Evolutionary conservation across 2,888 invertebrate genomes (phyloP).

Genomic region (Drosophila cognata): DNA sequence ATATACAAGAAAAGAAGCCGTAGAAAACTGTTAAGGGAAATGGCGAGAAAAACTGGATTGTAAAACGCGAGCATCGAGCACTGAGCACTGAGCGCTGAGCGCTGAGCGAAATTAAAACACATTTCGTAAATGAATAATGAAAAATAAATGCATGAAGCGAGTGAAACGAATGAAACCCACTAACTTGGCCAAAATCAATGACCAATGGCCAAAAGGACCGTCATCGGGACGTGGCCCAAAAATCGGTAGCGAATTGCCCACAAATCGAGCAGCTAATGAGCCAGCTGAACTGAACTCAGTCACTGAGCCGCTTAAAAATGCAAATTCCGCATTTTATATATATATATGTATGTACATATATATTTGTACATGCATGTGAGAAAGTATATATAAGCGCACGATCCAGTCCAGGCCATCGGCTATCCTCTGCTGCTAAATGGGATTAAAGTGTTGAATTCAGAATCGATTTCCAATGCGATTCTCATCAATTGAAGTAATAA

Average conservation of each 20-base stretch:
- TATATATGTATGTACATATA: background rate
- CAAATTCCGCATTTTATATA: background rate
- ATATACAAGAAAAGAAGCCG: conserved; percentile 7
- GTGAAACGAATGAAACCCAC: conserved; percentile 4
- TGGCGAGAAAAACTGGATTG: conserved; percentile 30
- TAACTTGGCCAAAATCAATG: conserved; percentile 3
- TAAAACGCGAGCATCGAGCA: conserved; percentile 14
- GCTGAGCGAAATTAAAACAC: conserved; percentile 43
- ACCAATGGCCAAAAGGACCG: background rate
- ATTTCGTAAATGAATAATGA: conserved; percentile 64
- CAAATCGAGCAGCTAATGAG: conserved; percentile 13
- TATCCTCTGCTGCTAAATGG: background rate
- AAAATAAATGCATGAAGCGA: conserved; percentile 46
- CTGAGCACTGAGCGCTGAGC: conserved; percentile 29
- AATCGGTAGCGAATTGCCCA: background rate
- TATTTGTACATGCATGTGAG: background rate
- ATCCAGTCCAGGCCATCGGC: background rate
- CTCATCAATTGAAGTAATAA: background rate
- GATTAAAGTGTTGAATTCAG: background rate
- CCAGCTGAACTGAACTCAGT: background rate
- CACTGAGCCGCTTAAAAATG: background rate
- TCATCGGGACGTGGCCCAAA: background rate
- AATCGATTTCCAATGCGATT: background rate
- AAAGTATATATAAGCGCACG: background rate
- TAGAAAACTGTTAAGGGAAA: conserved; percentile 37